Evolutionary conservation across 2,113 vertebrate genomes (phyloP).

Genomic region (Gavia stellata): DNA sequence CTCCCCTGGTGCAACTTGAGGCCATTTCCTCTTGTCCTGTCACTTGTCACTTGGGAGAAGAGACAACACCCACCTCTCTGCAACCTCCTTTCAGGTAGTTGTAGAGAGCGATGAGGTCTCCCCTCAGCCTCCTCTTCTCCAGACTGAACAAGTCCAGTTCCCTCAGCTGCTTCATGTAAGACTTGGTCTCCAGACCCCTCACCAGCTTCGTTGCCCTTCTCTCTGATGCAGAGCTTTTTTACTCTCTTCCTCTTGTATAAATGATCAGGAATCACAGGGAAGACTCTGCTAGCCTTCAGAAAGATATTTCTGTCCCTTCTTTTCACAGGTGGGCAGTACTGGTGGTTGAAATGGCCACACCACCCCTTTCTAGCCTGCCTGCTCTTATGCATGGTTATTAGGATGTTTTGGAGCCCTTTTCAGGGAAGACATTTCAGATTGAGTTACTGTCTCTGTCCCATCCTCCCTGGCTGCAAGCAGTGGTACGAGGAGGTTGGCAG

Average conservation of each 20-base stretch:
- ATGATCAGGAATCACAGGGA: not conserved
- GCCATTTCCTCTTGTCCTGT: too few species aligned
- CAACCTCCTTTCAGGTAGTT: too few species aligned
- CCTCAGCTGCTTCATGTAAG: too few species aligned
- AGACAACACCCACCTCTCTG: too few species aligned
- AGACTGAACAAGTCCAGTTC: too few species aligned
- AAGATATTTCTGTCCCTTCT: not conserved
- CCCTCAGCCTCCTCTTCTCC: too few species aligned
- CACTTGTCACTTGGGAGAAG: too few species aligned
- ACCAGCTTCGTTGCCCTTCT: too few species aligned
- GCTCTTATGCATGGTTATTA: not conserved
- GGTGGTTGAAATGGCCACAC: not conserved
- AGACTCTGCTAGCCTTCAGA: not conserved
- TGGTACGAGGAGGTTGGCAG: accelerated
- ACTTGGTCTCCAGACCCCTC: too few species aligned
- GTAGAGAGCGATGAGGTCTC: too few species aligned
- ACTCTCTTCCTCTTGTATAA: not conserved
- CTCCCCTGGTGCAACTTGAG: too few species aligned
- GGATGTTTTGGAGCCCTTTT: not conserved
- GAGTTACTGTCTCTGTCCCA: not conserved
- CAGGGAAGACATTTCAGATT: not conserved
- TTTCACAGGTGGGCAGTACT: not conserved
- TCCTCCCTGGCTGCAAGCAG: not conserved
- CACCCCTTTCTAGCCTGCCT: not conserved
- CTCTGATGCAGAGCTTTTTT: not conserved